Evolutionary conservation across 2,113 vertebrate species (phyloP).

Genomic region (Machaerirhynchus nigripectus): DNA sequence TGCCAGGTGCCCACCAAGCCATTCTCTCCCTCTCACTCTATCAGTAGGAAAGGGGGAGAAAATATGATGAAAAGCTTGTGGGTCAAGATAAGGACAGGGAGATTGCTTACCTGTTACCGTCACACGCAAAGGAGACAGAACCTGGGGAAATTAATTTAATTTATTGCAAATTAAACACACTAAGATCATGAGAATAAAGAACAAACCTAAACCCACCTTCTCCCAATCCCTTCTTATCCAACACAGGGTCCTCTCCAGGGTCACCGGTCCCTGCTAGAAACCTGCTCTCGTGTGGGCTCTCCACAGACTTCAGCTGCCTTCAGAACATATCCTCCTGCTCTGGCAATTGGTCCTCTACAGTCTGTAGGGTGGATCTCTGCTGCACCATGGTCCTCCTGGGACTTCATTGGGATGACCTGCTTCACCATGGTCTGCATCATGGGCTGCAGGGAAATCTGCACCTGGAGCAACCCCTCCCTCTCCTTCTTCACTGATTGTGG

Average conservation of each 20-base stretch:
- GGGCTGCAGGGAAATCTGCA: background rate
- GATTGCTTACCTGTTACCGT: background rate
- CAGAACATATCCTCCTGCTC: fast-evolving
- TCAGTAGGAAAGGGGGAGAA: background rate
- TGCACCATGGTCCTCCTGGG: fast-evolving
- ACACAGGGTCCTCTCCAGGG: background rate
- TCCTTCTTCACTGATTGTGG: background rate
- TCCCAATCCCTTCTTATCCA: background rate
- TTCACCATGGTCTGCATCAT: fast-evolving
- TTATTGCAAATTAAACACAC: background rate
- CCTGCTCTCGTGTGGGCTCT: fast-evolving
- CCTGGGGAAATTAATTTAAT: background rate
- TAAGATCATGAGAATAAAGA: background rate
- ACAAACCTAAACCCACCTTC: background rate
- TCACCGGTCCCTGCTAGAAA: background rate
- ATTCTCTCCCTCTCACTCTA: background rate
- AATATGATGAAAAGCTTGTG: background rate
- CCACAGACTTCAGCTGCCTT: background rate
- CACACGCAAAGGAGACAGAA: background rate
- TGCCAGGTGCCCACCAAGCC: background rate
- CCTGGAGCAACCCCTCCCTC: fast-evolving
- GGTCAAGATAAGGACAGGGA: background rate
- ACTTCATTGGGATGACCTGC: fast-evolving
- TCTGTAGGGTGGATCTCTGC: background rate
- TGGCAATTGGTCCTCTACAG: fast-evolving